A percentile compares a stretch with the other conserved stretches of the same genome.
Evolutionary conservation across 1,140 invertebrate genomes (phyloP).

Genomic region (Charaxes varanes): DNA sequence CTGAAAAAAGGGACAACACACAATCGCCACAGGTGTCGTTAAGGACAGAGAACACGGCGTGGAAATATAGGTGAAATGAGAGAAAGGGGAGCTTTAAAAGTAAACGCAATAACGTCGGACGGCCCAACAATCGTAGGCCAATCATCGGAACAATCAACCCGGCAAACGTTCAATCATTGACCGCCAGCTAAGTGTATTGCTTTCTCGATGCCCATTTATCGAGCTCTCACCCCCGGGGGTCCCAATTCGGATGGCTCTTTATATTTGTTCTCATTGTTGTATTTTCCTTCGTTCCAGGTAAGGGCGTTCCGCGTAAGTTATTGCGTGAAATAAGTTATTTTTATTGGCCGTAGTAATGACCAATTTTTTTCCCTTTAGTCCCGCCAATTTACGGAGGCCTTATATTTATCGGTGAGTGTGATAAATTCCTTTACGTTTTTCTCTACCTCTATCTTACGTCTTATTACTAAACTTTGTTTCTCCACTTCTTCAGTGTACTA

Average conservation of each 20-base stretch:
- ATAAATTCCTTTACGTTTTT: too few relatives aligned
- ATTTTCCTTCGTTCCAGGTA: slow-evolving; percentile 28
- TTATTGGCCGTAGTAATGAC: slow-evolving; percentile 16
- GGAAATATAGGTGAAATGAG: slow-evolving; percentile 18
- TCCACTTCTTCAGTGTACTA: too few relatives aligned
- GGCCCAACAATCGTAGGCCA: slow-evolving; percentile 19
- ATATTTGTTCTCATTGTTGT: slow-evolving; percentile 21
- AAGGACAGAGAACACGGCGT: slow-evolving; percentile 29
- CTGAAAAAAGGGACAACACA: slow-evolving; percentile 25
- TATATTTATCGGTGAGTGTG: slow-evolving; percentile 36
- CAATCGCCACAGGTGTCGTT: slow-evolving; percentile 37
- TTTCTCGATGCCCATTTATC: slow-evolving; percentile 23
- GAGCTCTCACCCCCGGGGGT: slow-evolving; percentile 13
- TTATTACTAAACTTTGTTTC: too few relatives aligned
- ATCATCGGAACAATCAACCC: slow-evolving; percentile 28
- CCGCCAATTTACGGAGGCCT: slow-evolving; percentile 11
- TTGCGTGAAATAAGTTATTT: slow-evolving; percentile 25
- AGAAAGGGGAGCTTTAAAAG: slow-evolving; percentile 5
- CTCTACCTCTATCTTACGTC: too few relatives aligned
- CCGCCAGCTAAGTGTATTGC: slow-evolving; percentile 30
- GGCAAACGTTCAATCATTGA: slow-evolving; percentile 24
- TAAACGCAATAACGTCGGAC: slow-evolving; percentile 14
- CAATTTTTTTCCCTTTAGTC: slow-evolving; percentile 26
- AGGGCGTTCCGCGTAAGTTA: slow-evolving; percentile 24
- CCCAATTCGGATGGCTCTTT: slow-evolving; percentile 13